phyloP scores from a whole-genome alignment of 2,797 vertebrate species.

The Hybognathus amarus region DNA sequence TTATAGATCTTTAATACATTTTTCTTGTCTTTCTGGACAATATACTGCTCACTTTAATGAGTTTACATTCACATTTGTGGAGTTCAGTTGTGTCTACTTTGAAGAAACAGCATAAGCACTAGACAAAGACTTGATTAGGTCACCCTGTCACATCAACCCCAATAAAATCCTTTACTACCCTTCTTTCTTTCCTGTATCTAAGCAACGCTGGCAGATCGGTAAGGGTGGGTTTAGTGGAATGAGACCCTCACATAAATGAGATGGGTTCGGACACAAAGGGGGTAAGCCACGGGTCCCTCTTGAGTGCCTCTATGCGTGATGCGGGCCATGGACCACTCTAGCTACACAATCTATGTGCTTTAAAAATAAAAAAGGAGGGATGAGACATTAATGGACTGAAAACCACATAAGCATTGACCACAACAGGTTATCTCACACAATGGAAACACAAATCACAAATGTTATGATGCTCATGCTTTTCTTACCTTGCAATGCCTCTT shows the following conservation, averaged over 20 bases:
- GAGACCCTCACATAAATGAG: constrained; percentile 59
- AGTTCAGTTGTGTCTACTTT: constrained; percentile 5
- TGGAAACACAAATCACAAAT: not conserved
- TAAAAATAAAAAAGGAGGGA: constrained; percentile 7
- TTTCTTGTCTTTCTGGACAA: not conserved
- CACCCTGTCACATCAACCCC: constrained; percentile 34
- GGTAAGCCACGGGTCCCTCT: constrained; percentile 41
- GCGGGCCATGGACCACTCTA: constrained; percentile 21
- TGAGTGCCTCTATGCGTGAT: constrained; percentile 33
- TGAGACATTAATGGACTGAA: constrained; percentile 1
- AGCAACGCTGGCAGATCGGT: constrained; percentile 64
- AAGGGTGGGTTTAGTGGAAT: constrained; percentile 54
- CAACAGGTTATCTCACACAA: constrained; percentile 41
- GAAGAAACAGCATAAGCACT: not conserved
- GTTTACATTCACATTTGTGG: constrained; percentile 8
- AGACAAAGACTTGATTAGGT: constrained; percentile 36
- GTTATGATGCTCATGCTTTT: not conserved
- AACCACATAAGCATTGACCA: constrained; percentile 9
- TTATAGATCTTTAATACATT: not conserved
- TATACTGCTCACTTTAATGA: not conserved
- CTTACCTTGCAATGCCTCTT: constrained; percentile 49
- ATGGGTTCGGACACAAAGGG: constrained; percentile 50
- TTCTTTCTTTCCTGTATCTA: constrained; percentile 61
- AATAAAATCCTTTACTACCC: constrained; percentile 48
- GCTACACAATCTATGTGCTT: constrained; percentile 28